Evolutionary conservation across 2,888 invertebrate genomes (phyloP), one percentile per base, ranked within the genome.

Genomic region (Ornithoptera alexandrae): DNA sequence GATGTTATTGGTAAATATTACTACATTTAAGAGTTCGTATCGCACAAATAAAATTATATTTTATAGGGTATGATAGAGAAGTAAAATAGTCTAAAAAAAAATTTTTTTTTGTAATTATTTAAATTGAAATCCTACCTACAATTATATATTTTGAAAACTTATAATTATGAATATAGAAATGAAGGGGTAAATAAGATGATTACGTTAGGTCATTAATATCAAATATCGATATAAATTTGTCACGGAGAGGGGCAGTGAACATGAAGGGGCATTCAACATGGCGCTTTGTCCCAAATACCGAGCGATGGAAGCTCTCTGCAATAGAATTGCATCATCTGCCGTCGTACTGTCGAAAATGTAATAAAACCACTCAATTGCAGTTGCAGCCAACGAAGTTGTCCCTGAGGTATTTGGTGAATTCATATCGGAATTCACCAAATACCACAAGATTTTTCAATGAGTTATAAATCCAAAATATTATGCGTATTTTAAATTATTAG

Each of bases 311-410:
- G 56, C 58, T 70, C 58, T 69, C 68, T 66, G 68, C 70, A 22
- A 69, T 65, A 46, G 62, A 58, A 72, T 73, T 66, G 73, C 59
- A 72, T 74, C 74, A 77, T 74, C 75, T 73, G 73, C 68, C 59
- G 68, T 39, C 42, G 71, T 72, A 73, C 73, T 78, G 77, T 77
- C 76, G 76, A 74, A 76, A 78, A 78, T 74, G 76, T 76, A 78
- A 78, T 78, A 78, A 77, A 76, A 76, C 72, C 70, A 69, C 58
- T 71, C 74, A 73, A 70, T 70, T 72, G 73, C 75, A 74, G 70
- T 73, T 70, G 72, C 72, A 70, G 57, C 67, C 39, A 60, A 63
- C 69, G 69, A 63, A 64, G 58, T 69, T 57, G 17, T 67, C 69
- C 65, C 67, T 46, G 42, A 67, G 69, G 68, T 56, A 57, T 65